Percentiles rank a stretch among this genome's conserved stretches.
Evolutionary conservation across 2,797 vertebrate genomes (phyloP).

Genomic region (Hippopotamyrus pictus): DNA sequence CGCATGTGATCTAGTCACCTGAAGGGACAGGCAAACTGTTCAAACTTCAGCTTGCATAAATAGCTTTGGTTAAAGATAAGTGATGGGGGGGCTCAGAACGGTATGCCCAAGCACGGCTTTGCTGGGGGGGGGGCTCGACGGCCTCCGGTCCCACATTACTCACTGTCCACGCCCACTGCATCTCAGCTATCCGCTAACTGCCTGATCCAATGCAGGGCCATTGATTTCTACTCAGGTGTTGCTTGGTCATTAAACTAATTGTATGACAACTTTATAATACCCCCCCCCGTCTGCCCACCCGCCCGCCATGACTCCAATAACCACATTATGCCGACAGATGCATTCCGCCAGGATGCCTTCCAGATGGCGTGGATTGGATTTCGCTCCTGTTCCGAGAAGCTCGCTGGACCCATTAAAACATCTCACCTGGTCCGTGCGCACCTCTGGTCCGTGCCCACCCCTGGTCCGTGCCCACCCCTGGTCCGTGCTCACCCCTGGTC

Average conservation of each 20-base stretch:
- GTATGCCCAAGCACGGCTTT: not conserved
- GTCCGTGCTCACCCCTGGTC: conserved; percentile 55
- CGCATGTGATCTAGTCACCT: not conserved
- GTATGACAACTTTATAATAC: conserved; percentile 68
- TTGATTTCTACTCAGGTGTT: conserved; percentile 67
- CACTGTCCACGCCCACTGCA: conserved; percentile 23
- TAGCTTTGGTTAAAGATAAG: not conserved
- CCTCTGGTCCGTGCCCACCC: conserved; percentile 52
- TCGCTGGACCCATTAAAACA: conserved; percentile 53
- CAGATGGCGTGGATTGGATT: conserved; percentile 60
- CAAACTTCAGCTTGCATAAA: not conserved
- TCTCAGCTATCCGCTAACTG: conserved; percentile 36
- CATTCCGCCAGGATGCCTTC: conserved; percentile 53
- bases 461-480: conserved; percentile 7
- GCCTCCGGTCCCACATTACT: conserved; percentile 23
- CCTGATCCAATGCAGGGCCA: conserved; percentile 61
- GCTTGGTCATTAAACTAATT: conserved; percentile 69
- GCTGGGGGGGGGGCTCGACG: not conserved
- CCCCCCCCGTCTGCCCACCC: conserved; percentile 39
- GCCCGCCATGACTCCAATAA: conserved; percentile 47
- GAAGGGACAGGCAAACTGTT: not conserved
- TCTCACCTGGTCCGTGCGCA: conserved; percentile 47
- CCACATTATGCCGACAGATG: conserved; percentile 54
- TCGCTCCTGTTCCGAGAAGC: conserved; percentile 49
- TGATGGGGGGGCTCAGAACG: not conserved